phyloP scores from a whole-genome alignment of 1,140 invertebrate species.

The Dendrolimus kikuchii region DNA sequence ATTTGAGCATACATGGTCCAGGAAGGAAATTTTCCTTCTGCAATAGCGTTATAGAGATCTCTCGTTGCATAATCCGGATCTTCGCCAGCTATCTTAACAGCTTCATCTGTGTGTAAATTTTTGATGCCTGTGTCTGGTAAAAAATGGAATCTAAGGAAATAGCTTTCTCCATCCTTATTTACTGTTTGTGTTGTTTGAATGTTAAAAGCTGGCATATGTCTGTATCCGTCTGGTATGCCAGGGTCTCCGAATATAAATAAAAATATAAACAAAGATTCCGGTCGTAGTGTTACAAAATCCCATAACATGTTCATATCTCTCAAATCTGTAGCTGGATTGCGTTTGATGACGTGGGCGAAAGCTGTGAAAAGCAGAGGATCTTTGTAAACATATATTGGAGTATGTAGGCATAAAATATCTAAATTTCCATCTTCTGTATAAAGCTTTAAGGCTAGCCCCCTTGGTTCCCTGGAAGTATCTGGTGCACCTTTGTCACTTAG shows the following conservation, averaged over 20 bases:
- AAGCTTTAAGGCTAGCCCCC: slow-evolving; percentile 81
- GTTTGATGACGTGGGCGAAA: slow-evolving; percentile 76
- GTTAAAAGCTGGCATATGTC: slow-evolving; percentile 77
- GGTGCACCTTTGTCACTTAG: slow-evolving; percentile 88
- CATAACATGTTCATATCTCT: slow-evolving; percentile 88
- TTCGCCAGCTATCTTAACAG: slow-evolving; percentile 70
- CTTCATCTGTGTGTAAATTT: slow-evolving; percentile 72
- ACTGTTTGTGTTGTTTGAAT: slow-evolving; percentile 80
- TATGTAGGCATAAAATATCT: slow-evolving; percentile 82
- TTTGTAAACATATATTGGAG: slow-evolving; percentile 80
- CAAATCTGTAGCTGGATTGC: slow-evolving; percentile 79
- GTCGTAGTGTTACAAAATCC: slow-evolving; percentile 89
- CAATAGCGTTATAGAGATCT: slow-evolving; percentile 84
- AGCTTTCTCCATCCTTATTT: slow-evolving; percentile 69
- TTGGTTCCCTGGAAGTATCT: slow-evolving; percentile 79
- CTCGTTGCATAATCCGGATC: slow-evolving; percentile 81
- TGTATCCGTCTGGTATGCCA: slow-evolving; percentile 87
- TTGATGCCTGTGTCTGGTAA: slow-evolving; percentile 80
- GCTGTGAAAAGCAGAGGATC: slow-evolving; percentile 77
- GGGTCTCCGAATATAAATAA: slow-evolving; percentile 80
- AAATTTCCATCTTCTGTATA: slow-evolving; percentile 84
- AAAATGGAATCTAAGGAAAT: slow-evolving; percentile 82
- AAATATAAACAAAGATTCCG: slow-evolving; percentile 81
- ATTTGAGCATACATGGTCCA: slow-evolving; percentile 76
- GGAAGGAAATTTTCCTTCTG: slow-evolving; percentile 76